Conservation (phyloP, 2,113 vertebrate species). For the Brachionichthys hirsutus region DNA sequence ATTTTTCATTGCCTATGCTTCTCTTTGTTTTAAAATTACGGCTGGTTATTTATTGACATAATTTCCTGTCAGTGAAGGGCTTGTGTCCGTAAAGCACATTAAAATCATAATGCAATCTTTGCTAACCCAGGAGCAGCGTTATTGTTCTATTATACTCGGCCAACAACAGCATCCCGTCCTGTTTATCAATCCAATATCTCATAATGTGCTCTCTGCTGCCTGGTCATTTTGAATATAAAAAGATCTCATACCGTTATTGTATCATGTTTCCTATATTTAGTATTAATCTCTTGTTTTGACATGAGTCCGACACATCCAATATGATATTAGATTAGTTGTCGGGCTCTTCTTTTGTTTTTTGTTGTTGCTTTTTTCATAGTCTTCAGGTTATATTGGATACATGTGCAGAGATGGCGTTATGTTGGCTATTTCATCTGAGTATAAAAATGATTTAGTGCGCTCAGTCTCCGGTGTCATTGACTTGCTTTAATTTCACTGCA, state of each 20-base stretch:
- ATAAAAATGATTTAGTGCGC: slow-evolving; percentile 82
- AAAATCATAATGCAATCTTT: slow-evolving; percentile 76
- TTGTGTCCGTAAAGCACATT: slow-evolving; percentile 72
- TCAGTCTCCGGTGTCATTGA: slow-evolving; percentile 74
- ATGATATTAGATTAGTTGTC: slow-evolving; percentile 73
- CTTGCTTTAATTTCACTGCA: slow-evolving; percentile 75
- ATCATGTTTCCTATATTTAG: slow-evolving; percentile 76
- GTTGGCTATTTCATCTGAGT: slow-evolving; percentile 74
- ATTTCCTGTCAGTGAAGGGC: slow-evolving; percentile 72
- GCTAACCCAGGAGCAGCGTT: slow-evolving; percentile 73
- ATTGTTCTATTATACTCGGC: slow-evolving; percentile 73
- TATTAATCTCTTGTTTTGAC: slow-evolving; percentile 74
- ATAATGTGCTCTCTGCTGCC: slow-evolving; percentile 72
- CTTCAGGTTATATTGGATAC: slow-evolving; percentile 72
- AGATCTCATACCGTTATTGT: slow-evolving; percentile 67
- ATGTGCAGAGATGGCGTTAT: slow-evolving; percentile 70
- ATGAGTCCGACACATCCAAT: slow-evolving; percentile 72
- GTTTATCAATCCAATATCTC: slow-evolving; percentile 79
- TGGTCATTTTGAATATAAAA: slow-evolving; percentile 76
- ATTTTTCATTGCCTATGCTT: slow-evolving; percentile 46
- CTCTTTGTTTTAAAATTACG: slow-evolving; percentile 69
- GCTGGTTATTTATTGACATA: slow-evolving; percentile 71
- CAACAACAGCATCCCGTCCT: slow-evolving; percentile 65
- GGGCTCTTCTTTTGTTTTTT: slow-evolving; percentile 25
- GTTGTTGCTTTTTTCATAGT: slow-evolving; percentile 38